Evolutionary conservation across 2,888 invertebrate genomes (phyloP).

Genomic region (Drosophila stalkeri): DNA sequence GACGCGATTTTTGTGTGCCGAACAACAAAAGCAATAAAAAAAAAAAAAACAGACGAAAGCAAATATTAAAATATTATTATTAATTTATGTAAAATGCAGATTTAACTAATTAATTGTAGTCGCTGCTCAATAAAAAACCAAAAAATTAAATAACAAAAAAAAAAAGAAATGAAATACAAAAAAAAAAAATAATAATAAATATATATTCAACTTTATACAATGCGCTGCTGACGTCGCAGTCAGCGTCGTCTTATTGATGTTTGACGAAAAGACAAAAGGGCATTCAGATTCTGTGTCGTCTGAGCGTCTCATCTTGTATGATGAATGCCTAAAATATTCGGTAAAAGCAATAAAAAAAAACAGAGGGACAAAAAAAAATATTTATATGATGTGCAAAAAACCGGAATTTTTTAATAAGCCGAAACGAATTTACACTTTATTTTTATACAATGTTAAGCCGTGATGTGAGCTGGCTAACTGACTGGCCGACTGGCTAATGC

Average conservation of each 20-base stretch:
- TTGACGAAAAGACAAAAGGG: conserved; percentile 71
- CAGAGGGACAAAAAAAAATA: conserved; percentile 8
- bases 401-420: conserved; percentile 26
- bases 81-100: conserved; percentile 80
- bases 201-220: conserved; percentile 60
- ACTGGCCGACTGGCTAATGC: not conserved
- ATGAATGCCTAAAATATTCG: conserved; percentile 71
- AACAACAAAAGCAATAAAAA: conserved; percentile 7
- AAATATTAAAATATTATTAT: conserved; percentile 67
- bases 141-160: conserved; percentile 3
- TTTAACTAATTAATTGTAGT: conserved; percentile 77
- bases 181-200: not conserved
- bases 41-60: conserved; percentile 19
- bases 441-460: conserved; percentile 1
- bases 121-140: conserved; percentile 71
- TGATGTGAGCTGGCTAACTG: not conserved
- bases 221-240: conserved; percentile 33
- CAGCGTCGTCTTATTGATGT: conserved; percentile 59
- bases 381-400: conserved; percentile 28
- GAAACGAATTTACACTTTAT: conserved; percentile 31
- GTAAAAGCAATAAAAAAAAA: conserved; percentile 25
- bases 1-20: conserved; percentile 54
- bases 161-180: not conserved
- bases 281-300: conserved; percentile 39
- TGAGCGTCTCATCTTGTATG: conserved; percentile 44